These are phyloP conservation scores for Lamellibrachia luymesi DNA, from an alignment of 1,140 invertebrate species.

Conservation along the genomic window DNA sequence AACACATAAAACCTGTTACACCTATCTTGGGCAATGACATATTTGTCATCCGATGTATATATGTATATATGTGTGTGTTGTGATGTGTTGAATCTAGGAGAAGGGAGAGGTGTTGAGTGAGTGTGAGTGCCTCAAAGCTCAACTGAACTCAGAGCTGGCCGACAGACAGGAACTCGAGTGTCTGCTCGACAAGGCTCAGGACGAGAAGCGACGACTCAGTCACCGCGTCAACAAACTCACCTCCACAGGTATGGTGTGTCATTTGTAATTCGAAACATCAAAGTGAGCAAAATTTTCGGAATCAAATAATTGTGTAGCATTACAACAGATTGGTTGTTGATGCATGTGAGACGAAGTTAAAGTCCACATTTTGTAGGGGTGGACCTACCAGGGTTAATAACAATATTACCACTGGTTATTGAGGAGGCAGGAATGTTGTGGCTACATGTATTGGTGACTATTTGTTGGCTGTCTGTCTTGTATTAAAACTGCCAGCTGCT, in stretches of 20 bases:
- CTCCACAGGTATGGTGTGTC: conserved; percentile 44
- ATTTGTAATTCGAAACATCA: neutral
- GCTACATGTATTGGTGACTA: too few relatives aligned
- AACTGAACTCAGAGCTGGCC: conserved; percentile 22
- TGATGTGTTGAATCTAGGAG: neutral
- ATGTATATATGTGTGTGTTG: too few relatives aligned
- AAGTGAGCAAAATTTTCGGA: neutral
- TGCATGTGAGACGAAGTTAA: too few relatives aligned
- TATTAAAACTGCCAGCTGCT: too few relatives aligned
- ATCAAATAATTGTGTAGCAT: too few relatives aligned
- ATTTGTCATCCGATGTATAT: neutral
- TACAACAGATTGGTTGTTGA: too few relatives aligned
- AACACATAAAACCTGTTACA: too few relatives aligned
- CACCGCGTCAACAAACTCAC: conserved; percentile 50
- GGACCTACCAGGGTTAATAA: too few relatives aligned
- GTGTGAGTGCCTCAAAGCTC: conserved; percentile 28
- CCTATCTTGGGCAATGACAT: neutral
- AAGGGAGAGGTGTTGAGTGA: neutral
- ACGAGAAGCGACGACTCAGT: conserved; percentile 52
- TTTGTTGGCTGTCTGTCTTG: too few relatives aligned
- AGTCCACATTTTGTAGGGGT: too few relatives aligned
- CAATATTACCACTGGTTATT: too few relatives aligned
- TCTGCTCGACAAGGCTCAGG: conserved; percentile 48
- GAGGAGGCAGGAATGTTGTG: too few relatives aligned
- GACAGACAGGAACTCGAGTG: conserved; percentile 47